Evolutionary conservation across 2,113 vertebrate genomes (phyloP), one percentile per base, ranked within the genome.

Genomic region (Nerophis lumbriciformis): DNA sequence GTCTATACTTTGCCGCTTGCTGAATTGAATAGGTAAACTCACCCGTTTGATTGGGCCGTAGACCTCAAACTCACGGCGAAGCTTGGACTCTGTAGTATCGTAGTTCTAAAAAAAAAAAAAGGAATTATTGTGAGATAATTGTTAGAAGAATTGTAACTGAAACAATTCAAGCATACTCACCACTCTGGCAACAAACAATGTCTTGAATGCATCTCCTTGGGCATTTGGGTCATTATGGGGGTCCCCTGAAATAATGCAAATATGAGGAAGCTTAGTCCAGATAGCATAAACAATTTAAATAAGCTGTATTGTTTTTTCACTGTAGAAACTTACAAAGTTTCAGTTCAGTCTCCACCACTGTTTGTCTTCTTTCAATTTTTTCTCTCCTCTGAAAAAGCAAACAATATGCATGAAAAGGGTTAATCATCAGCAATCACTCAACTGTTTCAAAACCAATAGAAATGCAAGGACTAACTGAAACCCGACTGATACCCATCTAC

Each of bases 191-290:
- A 97, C 95, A 71, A 97, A 97, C 53, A 97, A 83, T 1, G 95
- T 97, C 84, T 95, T 97, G 86, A 97, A 97, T 57, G 95, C 95
- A 72, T 97, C 95, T 0, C 95, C 95, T 83, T 97, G 95, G 39
- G 94, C 95, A 72, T 97, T 96, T 8, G 92, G 85, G 82, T 97
- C 95, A 56, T 96, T 96, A 75, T 96, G 95, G 38, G 95, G 94
- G 77, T 96, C 95, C 95, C 95, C 94, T 96, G 71, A 21, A 10
- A 38, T 36, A 53, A 69, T 36, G 4, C 13, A 68, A 38, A 61
- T 0, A 58, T 8, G 13, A 66, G 19, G 28, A 28, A 19, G 1
- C 70, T 35, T 64, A 45, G 35, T 2, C 47, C n/a, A 9, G 5
- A 48, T 5, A 39, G 2, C 5, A 16, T 0, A 16, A 5, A 44